Evolutionary conservation across 2,797 vertebrate genomes (phyloP).

Genomic region (Sebastes hubbsi): DNA sequence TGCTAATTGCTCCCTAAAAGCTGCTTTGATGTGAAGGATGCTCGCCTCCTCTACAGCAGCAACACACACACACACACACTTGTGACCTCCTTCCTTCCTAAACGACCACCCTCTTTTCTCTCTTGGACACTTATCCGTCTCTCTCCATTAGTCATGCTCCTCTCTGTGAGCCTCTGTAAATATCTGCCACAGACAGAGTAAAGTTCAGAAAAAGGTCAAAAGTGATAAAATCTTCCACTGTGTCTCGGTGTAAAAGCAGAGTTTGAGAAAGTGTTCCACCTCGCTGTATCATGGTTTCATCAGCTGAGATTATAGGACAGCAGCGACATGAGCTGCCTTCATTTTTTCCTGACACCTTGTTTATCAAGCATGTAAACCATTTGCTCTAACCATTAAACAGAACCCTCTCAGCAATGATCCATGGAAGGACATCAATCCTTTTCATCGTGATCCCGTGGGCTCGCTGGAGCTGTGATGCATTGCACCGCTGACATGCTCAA

Average conservation of each 20-base stretch:
- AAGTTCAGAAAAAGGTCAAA: constrained; percentile 78
- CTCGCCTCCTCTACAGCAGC: constrained; percentile 12
- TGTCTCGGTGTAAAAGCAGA: constrained; percentile 25
- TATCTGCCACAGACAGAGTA: constrained; percentile 61
- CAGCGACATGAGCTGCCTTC: background rate
- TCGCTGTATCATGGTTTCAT: background rate
- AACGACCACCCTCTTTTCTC: constrained; percentile 15
- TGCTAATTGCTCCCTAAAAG: constrained; percentile 39
- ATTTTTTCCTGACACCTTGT: constrained; percentile 14
- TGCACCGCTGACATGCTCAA: constrained; percentile 53
- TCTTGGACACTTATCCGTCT: constrained; percentile 20
- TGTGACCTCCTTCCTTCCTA: constrained; percentile 28
- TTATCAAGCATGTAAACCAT: constrained; percentile 49
- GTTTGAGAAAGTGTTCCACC: constrained; percentile 15
- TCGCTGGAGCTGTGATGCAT: constrained; percentile 64
- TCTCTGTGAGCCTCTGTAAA: constrained; percentile 57
- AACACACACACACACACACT: background rate
- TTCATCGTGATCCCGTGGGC: constrained; percentile 41
- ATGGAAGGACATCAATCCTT: constrained; percentile 51
- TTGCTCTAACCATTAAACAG: constrained; percentile 40
- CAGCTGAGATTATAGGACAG: constrained; percentile 7
- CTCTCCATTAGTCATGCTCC: constrained; percentile 38
- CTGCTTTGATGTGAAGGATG: constrained; percentile 38
- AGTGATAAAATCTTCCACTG: constrained; percentile 54
- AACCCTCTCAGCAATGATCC: constrained; percentile 39